Evolutionary conservation across 2,113 vertebrate genomes (phyloP).

Genomic region (Sinocyclocheilus anophthalmus): DNA sequence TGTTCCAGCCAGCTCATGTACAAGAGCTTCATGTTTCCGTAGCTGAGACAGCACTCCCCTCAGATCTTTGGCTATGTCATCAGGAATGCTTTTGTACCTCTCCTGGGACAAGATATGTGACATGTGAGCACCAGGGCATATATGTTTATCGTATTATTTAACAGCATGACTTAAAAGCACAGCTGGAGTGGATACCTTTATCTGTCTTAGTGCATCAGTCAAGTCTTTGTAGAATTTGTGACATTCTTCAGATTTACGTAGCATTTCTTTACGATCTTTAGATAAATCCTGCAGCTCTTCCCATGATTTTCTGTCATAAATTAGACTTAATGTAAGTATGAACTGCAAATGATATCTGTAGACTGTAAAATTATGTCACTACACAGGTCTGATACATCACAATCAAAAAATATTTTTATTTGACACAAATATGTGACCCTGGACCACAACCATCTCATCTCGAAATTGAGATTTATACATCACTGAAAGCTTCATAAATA

Average conservation of each 20-base stretch:
- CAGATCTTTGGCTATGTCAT: constrained; percentile 81
- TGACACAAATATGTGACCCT: background rate
- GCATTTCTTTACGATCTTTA: constrained; percentile 67
- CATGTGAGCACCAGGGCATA: background rate
- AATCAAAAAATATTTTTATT: background rate
- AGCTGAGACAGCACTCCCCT: constrained; percentile 81
- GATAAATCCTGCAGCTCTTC: constrained; percentile 76
- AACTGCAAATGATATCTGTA: background rate
- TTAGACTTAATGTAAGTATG: background rate
- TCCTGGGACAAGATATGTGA: constrained; percentile 71
- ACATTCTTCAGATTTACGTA: constrained; percentile 73
- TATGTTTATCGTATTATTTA: background rate
- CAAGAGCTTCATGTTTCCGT: constrained; percentile 80
- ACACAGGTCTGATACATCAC: background rate
- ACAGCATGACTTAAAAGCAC: background rate
- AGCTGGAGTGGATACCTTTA: constrained; percentile 75
- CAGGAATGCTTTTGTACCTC: constrained; percentile 81
- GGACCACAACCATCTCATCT: too few species aligned
- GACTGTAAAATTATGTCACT: background rate
- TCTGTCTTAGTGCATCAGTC: constrained; percentile 77
- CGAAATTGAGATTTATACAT: too few species aligned
- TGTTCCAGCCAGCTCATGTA: constrained; percentile 75
- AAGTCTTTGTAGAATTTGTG: constrained; percentile 81
- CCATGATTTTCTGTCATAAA: constrained; percentile 79
- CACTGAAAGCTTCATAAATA: too few species aligned